Conservation (phyloP, 1,140 invertebrate genomes). For the Atta cephalotes region DNA sequence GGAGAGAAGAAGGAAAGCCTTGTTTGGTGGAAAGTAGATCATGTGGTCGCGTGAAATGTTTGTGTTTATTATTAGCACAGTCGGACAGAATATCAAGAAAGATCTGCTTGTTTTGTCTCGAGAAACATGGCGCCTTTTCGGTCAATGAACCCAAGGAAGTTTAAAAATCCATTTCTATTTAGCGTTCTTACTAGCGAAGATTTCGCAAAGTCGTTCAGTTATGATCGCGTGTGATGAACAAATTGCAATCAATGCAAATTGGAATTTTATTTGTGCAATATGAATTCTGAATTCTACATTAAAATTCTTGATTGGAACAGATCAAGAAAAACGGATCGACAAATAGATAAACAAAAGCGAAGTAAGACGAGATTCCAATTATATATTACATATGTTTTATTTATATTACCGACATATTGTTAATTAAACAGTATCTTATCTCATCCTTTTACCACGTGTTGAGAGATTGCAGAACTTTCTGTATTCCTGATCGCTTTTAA, state of each 20-base stretch:
- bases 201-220: background rate
- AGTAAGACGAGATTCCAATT: background rate
- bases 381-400: background rate
- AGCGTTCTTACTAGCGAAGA: background rate
- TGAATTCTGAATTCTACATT: background rate
- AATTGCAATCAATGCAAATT: background rate
- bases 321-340: background rate
- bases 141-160: background rate
- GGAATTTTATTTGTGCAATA: background rate
- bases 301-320: background rate
- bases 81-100: background rate
- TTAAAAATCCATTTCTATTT: conserved; percentile 21
- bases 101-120: conserved; percentile 3
- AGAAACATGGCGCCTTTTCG: conserved; percentile 7
- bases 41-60: conserved; percentile 21
- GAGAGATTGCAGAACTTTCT: background rate
- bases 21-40: conserved; percentile 48
- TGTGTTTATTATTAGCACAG: conserved; percentile 53
- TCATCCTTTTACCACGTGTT: background rate
- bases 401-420: background rate
- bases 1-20: conserved; percentile 43
- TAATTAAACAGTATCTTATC: conserved; percentile 4
- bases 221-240: background rate
- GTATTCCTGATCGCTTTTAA: background rate
- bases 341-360: background rate